phyloP scores from a whole-genome alignment of 2,888 invertebrate genomes.

The Drosophila percnosoma region DNA sequence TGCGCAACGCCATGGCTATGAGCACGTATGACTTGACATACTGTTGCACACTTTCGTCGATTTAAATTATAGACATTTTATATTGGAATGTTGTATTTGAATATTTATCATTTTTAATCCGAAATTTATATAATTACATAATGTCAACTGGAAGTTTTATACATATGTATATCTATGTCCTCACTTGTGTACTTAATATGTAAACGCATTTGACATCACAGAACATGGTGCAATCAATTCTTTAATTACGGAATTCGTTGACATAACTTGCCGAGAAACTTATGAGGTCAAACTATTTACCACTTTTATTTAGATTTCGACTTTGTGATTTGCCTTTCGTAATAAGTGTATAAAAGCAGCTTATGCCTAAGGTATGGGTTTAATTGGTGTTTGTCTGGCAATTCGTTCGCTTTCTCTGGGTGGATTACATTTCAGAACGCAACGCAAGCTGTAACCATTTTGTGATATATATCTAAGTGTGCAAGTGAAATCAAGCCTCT shows the following conservation, averaged over 20 bases:
- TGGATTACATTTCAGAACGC: slow-evolving; percentile 38
- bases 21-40: too few species aligned
- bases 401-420: slow-evolving; percentile 67
- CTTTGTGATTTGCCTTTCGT: slow-evolving; percentile 64
- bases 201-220: slow-evolving; percentile 32
- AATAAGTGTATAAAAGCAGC: slow-evolving; percentile 47
- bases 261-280: slow-evolving; percentile 43
- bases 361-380: slow-evolving; percentile 29
- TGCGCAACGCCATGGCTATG: too few species aligned
- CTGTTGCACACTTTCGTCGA: too few species aligned
- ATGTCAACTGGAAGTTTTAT: background rate
- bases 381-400: slow-evolving; percentile 81
- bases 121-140: background rate
- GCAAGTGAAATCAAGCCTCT: slow-evolving; percentile 16
- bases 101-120: background rate
- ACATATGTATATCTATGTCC: background rate
- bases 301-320: slow-evolving; percentile 60
- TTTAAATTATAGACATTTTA: too few species aligned
- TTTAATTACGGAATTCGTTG: slow-evolving; percentile 62
- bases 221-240: slow-evolving; percentile 1
- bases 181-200: slow-evolving; percentile 15
- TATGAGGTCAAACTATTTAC: slow-evolving; percentile 68
- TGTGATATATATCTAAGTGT: slow-evolving; percentile 36
- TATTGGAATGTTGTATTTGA: background rate
- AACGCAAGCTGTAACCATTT: slow-evolving; percentile 9